Percentiles rank a stretch among this genome's conserved stretches.
phyloP scores from a whole-genome alignment of 2,888 invertebrate genomes.

The Spicauda simplicius region DNA sequence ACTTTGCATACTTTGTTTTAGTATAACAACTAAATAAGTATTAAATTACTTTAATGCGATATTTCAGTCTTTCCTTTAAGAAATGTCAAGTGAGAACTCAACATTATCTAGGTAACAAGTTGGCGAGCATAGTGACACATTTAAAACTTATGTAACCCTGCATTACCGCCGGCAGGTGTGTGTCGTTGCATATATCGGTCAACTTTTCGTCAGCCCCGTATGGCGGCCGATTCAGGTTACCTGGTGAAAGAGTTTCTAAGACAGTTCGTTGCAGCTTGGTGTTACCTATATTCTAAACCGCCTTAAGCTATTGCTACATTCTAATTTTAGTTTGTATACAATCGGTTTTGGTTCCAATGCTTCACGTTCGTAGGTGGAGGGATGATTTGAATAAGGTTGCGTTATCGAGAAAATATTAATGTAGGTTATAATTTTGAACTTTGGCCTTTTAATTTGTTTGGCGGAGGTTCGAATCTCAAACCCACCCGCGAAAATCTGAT shows the following conservation, averaged over 20 bases:
- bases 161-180: constrained; percentile 24
- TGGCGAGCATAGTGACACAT: neutral
- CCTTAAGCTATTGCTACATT: constrained; percentile 5
- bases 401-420: too few species aligned
- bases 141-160: constrained; percentile 19
- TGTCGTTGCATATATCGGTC: constrained; percentile 36
- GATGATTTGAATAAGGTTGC: too few species aligned
- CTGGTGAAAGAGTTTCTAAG: constrained; percentile 29
- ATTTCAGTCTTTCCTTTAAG: too few species aligned
- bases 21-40: too few species aligned
- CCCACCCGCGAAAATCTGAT: too few species aligned
- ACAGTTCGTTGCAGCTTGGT: constrained; percentile 4
- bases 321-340: neutral
- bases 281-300: neutral
- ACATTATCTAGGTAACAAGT: neutral
- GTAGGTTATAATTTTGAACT: too few species aligned
- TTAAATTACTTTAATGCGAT: too few species aligned
- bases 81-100: neutral
- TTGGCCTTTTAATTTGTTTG: too few species aligned
- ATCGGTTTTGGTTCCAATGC: neutral
- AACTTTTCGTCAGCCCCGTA: constrained; percentile 33
- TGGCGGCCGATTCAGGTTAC: constrained; percentile 32
- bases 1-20: too few species aligned
- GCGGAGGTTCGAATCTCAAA: too few species aligned
- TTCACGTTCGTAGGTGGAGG: neutral